Conservation (phyloP, 2,797 vertebrate species). For the Lacerta bilineata region DNA sequence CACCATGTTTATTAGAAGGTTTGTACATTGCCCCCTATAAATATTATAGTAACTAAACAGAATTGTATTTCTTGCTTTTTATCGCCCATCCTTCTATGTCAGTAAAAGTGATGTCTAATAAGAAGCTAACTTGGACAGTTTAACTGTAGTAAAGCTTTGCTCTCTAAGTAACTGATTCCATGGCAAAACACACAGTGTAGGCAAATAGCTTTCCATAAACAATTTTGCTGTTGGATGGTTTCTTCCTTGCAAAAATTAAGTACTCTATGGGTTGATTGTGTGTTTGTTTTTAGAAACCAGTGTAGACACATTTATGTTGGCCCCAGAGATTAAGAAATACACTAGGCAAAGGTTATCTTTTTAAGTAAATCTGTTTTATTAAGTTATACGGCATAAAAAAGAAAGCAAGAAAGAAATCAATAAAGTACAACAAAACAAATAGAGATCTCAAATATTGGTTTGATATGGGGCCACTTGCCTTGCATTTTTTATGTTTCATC, state of each 20-base stretch:
- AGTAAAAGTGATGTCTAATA: neutral
- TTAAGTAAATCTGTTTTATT: too few relatives aligned
- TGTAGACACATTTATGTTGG: neutral
- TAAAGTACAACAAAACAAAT: too few relatives aligned
- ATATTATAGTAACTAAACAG: neutral
- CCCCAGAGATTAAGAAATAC: neutral
- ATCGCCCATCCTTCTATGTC: conserved; percentile 21
- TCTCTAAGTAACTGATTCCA: conserved; percentile 31
- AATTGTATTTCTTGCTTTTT: conserved; percentile 24
- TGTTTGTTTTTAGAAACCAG: neutral
- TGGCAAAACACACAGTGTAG: neutral
- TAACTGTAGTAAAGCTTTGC: conserved; percentile 43
- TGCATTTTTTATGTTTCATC: neutral
- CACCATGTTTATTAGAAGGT: conserved; percentile 23
- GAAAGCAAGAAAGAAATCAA: too few relatives aligned
- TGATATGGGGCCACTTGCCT: neutral
- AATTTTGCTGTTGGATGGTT: neutral
- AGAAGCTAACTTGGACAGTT: conserved; percentile 23
- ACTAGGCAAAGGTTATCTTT: neutral
- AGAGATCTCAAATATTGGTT: neutral
- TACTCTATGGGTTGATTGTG: neutral
- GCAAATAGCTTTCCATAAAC: neutral
- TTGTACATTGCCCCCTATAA: conserved; percentile 14
- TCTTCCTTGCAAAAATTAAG: conserved; percentile 1
- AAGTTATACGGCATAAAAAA: too few relatives aligned